Percentiles rank a stretch among this genome's conserved stretches.
Conservation (phyloP, 2,888 invertebrate genomes). For the Ceriagrion tenellum region DNA sequence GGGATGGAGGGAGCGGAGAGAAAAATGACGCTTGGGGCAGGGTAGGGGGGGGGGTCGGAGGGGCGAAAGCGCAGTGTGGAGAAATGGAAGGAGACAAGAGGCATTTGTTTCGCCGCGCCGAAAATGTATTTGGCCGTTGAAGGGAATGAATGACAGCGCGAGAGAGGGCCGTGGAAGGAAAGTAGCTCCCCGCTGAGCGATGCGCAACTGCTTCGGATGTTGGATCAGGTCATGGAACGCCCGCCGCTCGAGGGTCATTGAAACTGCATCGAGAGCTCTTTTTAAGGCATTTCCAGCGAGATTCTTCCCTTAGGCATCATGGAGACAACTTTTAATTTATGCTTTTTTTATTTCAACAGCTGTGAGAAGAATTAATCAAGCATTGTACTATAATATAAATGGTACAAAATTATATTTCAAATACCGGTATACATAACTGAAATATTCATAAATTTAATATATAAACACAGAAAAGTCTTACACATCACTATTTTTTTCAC, state of each 20-base stretch:
- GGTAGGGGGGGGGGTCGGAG: neutral
- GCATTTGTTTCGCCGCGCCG: slow-evolving; percentile 59
- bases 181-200: neutral
- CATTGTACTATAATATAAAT: too few species aligned
- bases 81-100: slow-evolving; percentile 6
- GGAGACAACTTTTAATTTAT: too few species aligned
- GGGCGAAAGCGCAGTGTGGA: neutral
- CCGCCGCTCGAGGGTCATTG: neutral
- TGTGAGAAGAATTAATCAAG: too few species aligned
- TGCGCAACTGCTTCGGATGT: slow-evolving; percentile 47
- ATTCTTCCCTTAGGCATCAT: too few species aligned
- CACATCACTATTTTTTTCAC: too few species aligned
- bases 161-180: neutral
- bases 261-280: neutral
- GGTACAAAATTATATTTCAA: too few species aligned
- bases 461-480: too few species aligned
- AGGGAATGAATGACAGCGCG: slow-evolving; percentile 52
- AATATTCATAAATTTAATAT: too few species aligned
- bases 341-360: too few species aligned
- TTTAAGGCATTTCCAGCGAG: too few species aligned
- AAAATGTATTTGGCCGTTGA: slow-evolving; percentile 61
- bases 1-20: neutral
- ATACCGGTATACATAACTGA: too few species aligned
- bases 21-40: slow-evolving; percentile 43
- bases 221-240: slow-evolving; percentile 53